Conservation (phyloP, 2,797 vertebrate species). For the Geotrypetes seraphini region DNA sequence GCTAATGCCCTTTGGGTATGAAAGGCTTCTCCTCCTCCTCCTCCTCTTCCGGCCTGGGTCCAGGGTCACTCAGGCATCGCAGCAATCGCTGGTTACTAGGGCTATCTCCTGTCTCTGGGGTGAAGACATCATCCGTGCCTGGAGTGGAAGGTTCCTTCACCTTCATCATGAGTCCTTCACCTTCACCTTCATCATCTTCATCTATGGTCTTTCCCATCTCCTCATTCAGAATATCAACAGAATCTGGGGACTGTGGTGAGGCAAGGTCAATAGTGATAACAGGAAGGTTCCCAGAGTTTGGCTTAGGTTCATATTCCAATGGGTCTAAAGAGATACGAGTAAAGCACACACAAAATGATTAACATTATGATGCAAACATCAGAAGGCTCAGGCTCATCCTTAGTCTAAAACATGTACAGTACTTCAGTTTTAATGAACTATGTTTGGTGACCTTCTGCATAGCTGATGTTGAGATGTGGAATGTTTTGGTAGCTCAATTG, state of each 20-base stretch:
- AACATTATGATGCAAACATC: too few species aligned
- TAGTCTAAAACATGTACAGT: too few species aligned
- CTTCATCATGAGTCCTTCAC: conserved; percentile 68
- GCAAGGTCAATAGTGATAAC: conserved; percentile 88
- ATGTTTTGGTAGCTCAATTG: too few species aligned
- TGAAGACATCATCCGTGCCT: conserved; percentile 50
- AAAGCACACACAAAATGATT: too few species aligned
- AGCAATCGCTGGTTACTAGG: conserved; percentile 67
- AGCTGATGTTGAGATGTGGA: too few species aligned
- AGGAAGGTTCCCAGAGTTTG: conserved; percentile 49
- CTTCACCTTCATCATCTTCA: conserved; percentile 46
- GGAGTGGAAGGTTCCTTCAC: conserved; percentile 41
- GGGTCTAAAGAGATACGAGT: conserved; percentile 59
- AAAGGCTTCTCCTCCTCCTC: conserved; percentile 81
- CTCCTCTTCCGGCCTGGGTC: conserved; percentile 73
- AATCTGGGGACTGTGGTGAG: conserved; percentile 81
- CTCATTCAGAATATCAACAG: conserved; percentile 67
- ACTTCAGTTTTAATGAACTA: too few species aligned
- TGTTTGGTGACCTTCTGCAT: too few species aligned
- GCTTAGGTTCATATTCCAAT: conserved; percentile 68
- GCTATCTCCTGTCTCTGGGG: conserved; percentile 36
- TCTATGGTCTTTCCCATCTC: conserved; percentile 34
- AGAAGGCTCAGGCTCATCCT: too few species aligned
- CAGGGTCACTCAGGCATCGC: conserved; percentile 90
- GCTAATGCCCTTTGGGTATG: conserved; percentile 55